Conservation (phyloP, 2,888 invertebrate species). For the Noctuana brunneofusca region DNA sequence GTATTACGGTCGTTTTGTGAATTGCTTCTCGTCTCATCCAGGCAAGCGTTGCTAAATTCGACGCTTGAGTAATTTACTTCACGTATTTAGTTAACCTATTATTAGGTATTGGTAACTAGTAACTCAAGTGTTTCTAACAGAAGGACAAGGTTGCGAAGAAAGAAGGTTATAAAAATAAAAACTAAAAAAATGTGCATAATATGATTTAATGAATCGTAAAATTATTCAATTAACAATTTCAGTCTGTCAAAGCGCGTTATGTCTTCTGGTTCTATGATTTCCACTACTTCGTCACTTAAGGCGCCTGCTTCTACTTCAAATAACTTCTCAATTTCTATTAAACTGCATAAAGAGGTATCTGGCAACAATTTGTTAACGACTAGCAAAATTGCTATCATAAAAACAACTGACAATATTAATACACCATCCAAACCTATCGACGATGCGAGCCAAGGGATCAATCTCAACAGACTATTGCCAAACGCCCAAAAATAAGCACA, state of each 20-base stretch:
- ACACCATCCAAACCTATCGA: slow-evolving; percentile 17
- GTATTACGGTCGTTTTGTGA: too few species aligned
- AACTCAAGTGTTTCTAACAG: too few species aligned
- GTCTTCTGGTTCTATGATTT: slow-evolving; percentile 21
- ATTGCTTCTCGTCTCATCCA: too few species aligned
- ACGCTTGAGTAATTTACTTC: neutral
- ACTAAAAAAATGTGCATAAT: neutral
- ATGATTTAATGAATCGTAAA: neutral
- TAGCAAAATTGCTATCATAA: slow-evolving; percentile 19
- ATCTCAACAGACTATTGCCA: slow-evolving; percentile 25
- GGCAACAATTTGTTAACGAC: slow-evolving; percentile 21
- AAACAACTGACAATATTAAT: slow-evolving; percentile 6
- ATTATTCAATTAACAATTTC: slow-evolving; percentile 24
- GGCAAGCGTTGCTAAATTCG: too few species aligned
- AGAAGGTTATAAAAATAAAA: neutral
- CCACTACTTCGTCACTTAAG: neutral
- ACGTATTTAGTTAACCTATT: neutral
- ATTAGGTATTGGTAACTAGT: too few species aligned
- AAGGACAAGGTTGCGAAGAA: too few species aligned
- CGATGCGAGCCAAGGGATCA: slow-evolving; percentile 14
- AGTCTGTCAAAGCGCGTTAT: slow-evolving; percentile 21
- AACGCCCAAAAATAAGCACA: slow-evolving; percentile 32
- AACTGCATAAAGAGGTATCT: slow-evolving; percentile 3
- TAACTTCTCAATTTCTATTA: slow-evolving; percentile 21
- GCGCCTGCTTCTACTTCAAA: slow-evolving; percentile 16